A percentile compares a stretch with the other conserved stretches of the same genome.
Evolutionary conservation across 2,113 vertebrate species (phyloP).

Genomic region (Python bivittatus): DNA sequence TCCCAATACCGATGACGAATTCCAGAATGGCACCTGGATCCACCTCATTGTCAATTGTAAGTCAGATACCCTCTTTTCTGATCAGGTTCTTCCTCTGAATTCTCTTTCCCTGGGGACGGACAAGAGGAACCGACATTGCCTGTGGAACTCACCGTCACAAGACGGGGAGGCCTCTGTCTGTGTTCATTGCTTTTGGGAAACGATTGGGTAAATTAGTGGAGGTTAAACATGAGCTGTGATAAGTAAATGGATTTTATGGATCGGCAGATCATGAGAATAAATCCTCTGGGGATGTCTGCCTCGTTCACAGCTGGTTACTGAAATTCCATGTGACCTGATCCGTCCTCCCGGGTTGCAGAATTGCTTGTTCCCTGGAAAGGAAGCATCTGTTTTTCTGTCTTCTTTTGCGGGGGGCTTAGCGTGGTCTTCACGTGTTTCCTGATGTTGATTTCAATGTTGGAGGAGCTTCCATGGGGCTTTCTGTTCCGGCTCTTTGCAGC

Average conservation of each 20-base stretch:
- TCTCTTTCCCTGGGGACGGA: neutral
- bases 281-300: neutral
- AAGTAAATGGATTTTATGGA: neutral
- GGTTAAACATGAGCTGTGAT: neutral
- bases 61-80: slow-evolving; percentile 8
- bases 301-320: neutral
- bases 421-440: neutral
- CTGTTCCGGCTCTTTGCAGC: too few species aligned
- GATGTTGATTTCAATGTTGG: neutral
- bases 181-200: too few species aligned
- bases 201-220: neutral
- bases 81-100: neutral
- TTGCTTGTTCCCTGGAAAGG: neutral
- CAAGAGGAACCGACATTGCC: neutral
- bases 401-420: neutral
- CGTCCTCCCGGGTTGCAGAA: neutral
- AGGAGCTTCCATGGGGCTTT: too few species aligned
- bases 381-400: neutral
- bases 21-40: slow-evolving; percentile 94
- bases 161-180: too few species aligned
- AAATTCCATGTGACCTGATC: neutral
- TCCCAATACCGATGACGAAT: slow-evolving; percentile 81
- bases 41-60: slow-evolving; percentile 92
- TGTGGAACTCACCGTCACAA: neutral
- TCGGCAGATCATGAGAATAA: neutral